Evolutionary conservation across 2,113 vertebrate species (phyloP), one percentile per base, ranked within the genome.

Genomic region (Toxotes jaculatrix): DNA sequence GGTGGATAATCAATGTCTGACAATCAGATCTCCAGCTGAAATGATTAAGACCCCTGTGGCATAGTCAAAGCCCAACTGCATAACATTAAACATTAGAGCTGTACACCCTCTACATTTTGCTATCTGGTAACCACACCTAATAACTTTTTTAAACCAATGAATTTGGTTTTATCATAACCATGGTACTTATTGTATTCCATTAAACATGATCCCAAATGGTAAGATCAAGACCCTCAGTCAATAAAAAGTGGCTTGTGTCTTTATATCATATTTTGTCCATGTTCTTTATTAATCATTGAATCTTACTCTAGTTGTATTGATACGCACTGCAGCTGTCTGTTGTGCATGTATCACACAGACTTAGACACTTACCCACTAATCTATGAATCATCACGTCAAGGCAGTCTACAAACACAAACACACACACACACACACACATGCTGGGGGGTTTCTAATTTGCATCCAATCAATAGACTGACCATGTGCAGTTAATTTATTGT

Each of bases 1-100:
- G 5, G 64, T 64, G 5, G 64, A 32, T 74, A 86, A 88, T 86
- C 87, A 86, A 83, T 82, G 16, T 27, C 27, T 31, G 49, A 32
- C 27, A 23, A 32, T 66, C 8, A 77, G 23, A 70, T 70, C 43
- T 77, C 42, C 43, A 36, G 7, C 27, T 59, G 7, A 74, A 77
- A 77, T 70, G 36, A 82, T 65, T 57, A 49, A 67, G 42, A 79
- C 40, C 27, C 63, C 71, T 10, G 16, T 64, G 49, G 42, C 36
- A 38, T 4, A 43, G 23, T 53, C 21, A 73, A 77, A 55, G 3
- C 42, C 65, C 75, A 49, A 79, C 51, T 80, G 36, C n/a, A 69
- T 42, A 64, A 60, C 36, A 82, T 51, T 51, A 21, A 51, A 51
- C 49, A 51, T 51, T 17, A 1, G 6, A 21, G 49, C 7, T n/a